phyloP scores from a whole-genome alignment of 2,113 vertebrate species.

The Origma solitaria region DNA sequence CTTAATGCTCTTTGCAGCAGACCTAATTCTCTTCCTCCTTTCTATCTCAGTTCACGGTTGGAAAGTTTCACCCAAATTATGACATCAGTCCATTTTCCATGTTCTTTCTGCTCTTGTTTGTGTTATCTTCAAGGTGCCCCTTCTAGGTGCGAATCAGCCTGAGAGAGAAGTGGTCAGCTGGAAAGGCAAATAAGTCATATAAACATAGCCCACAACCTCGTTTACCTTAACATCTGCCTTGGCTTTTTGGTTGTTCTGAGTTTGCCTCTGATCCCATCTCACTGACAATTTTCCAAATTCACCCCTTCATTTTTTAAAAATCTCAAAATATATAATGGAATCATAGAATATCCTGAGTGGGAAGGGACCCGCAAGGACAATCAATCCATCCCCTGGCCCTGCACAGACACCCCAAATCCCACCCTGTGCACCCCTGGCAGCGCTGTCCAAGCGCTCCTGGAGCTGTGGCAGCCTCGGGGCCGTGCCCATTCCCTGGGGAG shows the following conservation, averaged over 20 bases:
- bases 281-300: not conserved
- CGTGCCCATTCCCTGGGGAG: not conserved
- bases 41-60: not conserved
- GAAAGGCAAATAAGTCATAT: not conserved
- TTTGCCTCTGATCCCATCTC: not conserved
- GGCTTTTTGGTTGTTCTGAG: not conserved
- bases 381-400: fast-evolving
- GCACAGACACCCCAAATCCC: not conserved
- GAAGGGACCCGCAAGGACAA: fast-evolving
- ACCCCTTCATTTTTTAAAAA: not conserved
- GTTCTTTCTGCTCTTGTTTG: not conserved
- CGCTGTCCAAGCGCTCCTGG: not conserved
- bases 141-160: not conserved
- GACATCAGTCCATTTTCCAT: fast-evolving
- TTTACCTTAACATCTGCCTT: not conserved
- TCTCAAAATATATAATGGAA: not conserved
- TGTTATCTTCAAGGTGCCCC: not conserved
- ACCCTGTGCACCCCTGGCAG: not conserved
- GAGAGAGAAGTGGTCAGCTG: not conserved
- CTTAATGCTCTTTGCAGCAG: not conserved
- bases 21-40: not conserved
- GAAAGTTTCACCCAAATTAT: not conserved
- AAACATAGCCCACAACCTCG: not conserved
- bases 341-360: not conserved
- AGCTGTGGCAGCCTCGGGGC: not conserved